Conservation (phyloP, 37 sponge, comb jelly and placozoan species). For the Cladorhizidae sp. region DNA sequence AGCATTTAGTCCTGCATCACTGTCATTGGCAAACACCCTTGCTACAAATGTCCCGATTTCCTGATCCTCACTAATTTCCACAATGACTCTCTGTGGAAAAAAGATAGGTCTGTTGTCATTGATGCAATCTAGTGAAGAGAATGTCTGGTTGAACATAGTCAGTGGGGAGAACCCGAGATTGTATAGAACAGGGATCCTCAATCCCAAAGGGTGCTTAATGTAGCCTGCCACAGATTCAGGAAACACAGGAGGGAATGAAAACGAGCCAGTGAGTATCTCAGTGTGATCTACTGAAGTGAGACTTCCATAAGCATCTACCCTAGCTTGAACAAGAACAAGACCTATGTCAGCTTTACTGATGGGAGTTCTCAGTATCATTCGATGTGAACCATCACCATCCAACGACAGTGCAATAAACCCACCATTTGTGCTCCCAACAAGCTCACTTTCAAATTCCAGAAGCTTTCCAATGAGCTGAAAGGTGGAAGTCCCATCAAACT, state of each 20-base stretch:
- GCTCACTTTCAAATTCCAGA: background rate
- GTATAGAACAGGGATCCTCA: constrained; percentile 10
- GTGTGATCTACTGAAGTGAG: background rate
- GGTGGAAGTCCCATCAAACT: constrained; percentile 33
- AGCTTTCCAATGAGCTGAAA: constrained; percentile 18
- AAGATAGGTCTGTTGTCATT: constrained; percentile 50
- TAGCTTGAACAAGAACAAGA: constrained; percentile 37
- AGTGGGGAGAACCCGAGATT: constrained; percentile 60
- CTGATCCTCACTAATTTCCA: constrained; percentile 21
- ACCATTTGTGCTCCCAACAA: constrained; percentile 39
- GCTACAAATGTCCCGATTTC: constrained; percentile 14
- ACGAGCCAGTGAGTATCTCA: constrained; percentile 6
- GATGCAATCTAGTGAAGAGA: constrained; percentile 64
- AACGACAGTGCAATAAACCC: constrained; percentile 21
- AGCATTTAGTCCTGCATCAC: constrained; percentile 56
- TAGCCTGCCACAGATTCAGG: constrained; percentile 32
- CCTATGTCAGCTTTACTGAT: constrained; percentile 23
- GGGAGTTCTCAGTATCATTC: constrained; percentile 18
- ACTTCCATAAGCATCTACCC: constrained; percentile 18
- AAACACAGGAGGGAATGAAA: constrained; percentile 23
- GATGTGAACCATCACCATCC: background rate
- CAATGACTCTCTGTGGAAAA: constrained; percentile 11
- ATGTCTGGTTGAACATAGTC: constrained; percentile 16
- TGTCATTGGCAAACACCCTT: constrained; percentile 69
- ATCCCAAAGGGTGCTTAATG: constrained; percentile 13